These are phyloP conservation scores for Eulimnadia texana DNA, from an alignment of 1,140 invertebrate species.

Conservation along the genomic window DNA sequence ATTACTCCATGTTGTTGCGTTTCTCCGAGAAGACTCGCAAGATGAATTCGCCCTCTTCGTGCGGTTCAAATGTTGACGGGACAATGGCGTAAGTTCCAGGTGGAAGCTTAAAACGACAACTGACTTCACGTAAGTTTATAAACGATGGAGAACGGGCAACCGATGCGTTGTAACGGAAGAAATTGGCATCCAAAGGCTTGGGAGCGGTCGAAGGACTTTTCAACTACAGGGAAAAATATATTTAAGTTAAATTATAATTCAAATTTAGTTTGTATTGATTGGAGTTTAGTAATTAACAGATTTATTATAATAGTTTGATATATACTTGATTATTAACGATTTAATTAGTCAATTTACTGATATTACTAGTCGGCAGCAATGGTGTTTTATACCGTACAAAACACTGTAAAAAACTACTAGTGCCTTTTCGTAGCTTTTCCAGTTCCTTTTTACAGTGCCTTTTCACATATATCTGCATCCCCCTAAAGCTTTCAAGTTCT, in stretches of 20 bases:
- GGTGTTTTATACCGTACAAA: too few species aligned
- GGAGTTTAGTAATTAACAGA: background rate
- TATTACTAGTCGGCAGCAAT: too few species aligned
- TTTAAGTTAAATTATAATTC: background rate
- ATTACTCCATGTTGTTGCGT: conserved; percentile 68
- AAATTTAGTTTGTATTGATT: background rate
- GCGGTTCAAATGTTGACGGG: conserved; percentile 93
- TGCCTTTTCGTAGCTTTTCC: too few species aligned
- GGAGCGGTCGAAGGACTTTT: conserved; percentile 54
- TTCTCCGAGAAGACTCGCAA: conserved; percentile 92
- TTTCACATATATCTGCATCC: too few species aligned
- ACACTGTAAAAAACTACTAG: too few species aligned
- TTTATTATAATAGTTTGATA: background rate
- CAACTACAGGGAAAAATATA: conserved; percentile 33
- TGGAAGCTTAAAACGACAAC: conserved; percentile 77
- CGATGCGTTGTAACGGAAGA: conserved; percentile 92
- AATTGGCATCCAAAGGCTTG: conserved; percentile 72
- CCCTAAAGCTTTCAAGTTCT: too few species aligned
- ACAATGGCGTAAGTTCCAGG: conserved; percentile 92
- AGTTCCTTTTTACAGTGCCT: too few species aligned
- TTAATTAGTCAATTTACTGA: too few species aligned
- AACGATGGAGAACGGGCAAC: conserved; percentile 83
- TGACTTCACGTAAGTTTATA: conserved; percentile 91
- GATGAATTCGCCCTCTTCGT: conserved; percentile 91
- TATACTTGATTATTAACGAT: too few species aligned